Base-by-base conservation (phyloP, 2,797 vertebrate species). In the Pipistrellus pygmaeus region DNA sequence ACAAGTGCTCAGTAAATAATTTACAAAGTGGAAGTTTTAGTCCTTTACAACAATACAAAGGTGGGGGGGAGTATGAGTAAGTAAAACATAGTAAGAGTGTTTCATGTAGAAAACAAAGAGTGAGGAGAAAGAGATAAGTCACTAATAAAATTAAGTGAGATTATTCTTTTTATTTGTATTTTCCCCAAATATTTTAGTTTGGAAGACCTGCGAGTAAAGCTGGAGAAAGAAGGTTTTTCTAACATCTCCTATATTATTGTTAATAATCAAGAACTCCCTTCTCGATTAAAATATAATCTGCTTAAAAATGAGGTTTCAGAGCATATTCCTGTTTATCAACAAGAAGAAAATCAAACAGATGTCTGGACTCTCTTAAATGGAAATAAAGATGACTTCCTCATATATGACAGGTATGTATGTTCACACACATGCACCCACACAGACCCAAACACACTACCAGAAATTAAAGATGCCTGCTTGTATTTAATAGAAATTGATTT, bases 321-420 rank as follows among this genome's bases (percentile, higher is more conserved):
- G 1, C 97, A 98, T 93, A 99, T 99, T 98, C 87, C 97, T 30
- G 99, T 99, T 62, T 99, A 99, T 98, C 98, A 98, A 93, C 99
- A 99, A 97, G 97, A 98, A 0, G 96, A 97, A 30, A 94, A 98
- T 0, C 98, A 99, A 96, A 93, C 97, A 20, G 99, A 99, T 96
- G 98, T 99, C 71, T 99, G 99, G 99, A 98, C 98, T 94, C 92
- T 97, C n/a, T 98, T 99, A 97, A 98, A 98, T 8, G 99, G 99
- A 97, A 98, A 97, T 25, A 99, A 99, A 97, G 99, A 99, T 83
- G 99, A 99, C 98, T 99, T 99, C 95, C 95, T 99, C 85, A 98
- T 99, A 96, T 99, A 99, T 85, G 99, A 99, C 98, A 99, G 99
- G 99, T 99, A 41, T 89, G 98, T 96, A 64, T 69, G 27, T 30